Evolutionary conservation across 2,797 vertebrate genomes (phyloP).

Genomic region (Synaphobranchus kaupii): DNA sequence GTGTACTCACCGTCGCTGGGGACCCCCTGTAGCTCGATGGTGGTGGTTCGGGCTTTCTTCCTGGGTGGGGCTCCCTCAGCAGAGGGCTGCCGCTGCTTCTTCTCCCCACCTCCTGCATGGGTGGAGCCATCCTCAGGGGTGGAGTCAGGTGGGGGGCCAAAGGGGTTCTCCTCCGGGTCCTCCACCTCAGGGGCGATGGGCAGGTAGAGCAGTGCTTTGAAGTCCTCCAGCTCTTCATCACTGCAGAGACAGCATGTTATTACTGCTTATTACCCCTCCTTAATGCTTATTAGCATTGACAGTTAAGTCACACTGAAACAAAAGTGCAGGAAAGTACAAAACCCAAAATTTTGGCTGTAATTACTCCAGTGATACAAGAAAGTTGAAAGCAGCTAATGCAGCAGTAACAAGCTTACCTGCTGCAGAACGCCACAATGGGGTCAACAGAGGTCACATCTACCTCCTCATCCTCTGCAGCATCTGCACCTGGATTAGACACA

Average conservation of each 20-base stretch:
- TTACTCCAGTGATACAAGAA: background rate
- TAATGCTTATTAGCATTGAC: no score
- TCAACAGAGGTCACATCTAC: slow-evolving; percentile 96
- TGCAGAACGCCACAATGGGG: slow-evolving; percentile 94
- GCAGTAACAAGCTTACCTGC: slow-evolving; percentile 76
- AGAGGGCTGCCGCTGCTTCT: slow-evolving; percentile 87
- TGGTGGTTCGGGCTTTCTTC: slow-evolving; percentile 97
- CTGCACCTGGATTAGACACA: slow-evolving; percentile 75
- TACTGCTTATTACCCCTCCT: no score
- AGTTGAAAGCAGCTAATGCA: no score
- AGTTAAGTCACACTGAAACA: no score
- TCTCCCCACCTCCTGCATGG: slow-evolving; percentile 73
- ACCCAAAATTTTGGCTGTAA: no score
- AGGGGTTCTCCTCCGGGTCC: slow-evolving; percentile 96
- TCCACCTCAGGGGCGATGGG: slow-evolving; percentile 97
- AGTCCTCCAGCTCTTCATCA: slow-evolving; percentile 96
- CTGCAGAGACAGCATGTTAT: no score
- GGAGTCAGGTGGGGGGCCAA: slow-evolving; percentile 89
- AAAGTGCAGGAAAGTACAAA: no score
- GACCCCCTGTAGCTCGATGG: slow-evolving; percentile 95
- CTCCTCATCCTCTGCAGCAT: slow-evolving; percentile 95
- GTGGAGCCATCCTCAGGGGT: slow-evolving; percentile 77
- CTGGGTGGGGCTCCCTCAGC: slow-evolving; percentile 88
- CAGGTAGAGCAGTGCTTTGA: slow-evolving; percentile 90
- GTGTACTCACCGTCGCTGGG: slow-evolving; percentile 85